These are phyloP conservation scores for Unio pictorum DNA, from an alignment of 2,888 invertebrate species.

Conservation along the genomic window DNA sequence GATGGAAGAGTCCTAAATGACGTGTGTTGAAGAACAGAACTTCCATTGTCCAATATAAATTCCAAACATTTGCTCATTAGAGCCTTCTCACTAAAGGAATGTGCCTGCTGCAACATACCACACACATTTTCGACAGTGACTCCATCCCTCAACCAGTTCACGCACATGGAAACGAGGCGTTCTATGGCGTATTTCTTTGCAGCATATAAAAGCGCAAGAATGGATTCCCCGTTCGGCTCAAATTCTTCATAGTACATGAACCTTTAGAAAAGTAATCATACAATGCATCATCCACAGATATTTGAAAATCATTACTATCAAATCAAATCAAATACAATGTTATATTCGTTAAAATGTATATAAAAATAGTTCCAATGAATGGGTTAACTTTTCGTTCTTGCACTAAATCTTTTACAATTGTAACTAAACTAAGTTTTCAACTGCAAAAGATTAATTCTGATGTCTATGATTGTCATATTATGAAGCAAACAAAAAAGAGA, in stretches of 20 bases:
- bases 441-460: no score
- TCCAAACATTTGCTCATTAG: conserved; percentile 33
- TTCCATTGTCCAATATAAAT: conserved; percentile 15
- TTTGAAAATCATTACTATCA: no score
- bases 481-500: no score
- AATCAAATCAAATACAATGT: no score
- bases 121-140: conserved; percentile 36
- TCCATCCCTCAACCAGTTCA: conserved; percentile 26
- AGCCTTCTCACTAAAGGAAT: conserved; percentile 27
- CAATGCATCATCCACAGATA: no score
- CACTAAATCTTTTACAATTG: no score
- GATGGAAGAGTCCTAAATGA: conserved; percentile 78
- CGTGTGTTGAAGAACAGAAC: conserved; percentile 62
- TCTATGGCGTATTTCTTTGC: conserved; percentile 32
- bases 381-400: no score
- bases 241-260: conserved; percentile 40
- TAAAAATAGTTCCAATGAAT: no score
- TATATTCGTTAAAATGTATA: no score
- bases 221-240: conserved; percentile 29
- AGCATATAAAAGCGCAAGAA: conserved; percentile 27
- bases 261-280: conserved; percentile 17
- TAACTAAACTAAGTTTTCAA: no score
- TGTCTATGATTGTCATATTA: no score
- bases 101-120: conserved; percentile 40
- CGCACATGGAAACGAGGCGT: conserved; percentile 22